Evolutionary conservation across 1,140 invertebrate genomes (phyloP).

Genomic region (Macrobrachium rosenbergii): DNA sequence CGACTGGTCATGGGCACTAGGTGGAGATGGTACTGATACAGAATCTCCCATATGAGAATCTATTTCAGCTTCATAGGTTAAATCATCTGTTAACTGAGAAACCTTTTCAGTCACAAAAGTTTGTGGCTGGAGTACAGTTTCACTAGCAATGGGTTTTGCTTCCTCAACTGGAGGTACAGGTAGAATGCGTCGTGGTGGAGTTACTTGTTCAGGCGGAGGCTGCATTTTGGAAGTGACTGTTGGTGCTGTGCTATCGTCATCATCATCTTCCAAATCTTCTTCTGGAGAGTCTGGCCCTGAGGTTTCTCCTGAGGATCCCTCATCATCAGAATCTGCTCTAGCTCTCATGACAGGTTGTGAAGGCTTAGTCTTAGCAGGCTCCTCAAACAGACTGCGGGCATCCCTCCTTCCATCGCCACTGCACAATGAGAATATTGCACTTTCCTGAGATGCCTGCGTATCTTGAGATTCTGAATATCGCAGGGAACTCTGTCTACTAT

Average conservation of each 20-base stretch:
- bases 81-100: conserved; percentile 24
- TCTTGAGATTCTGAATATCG: conserved; percentile 64
- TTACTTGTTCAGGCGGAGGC: not conserved
- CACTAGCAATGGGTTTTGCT: not conserved
- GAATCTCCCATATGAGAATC: not conserved
- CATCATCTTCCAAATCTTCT: conserved; percentile 78
- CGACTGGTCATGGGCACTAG: too few species aligned
- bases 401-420: conserved; percentile 34
- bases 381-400: conserved; percentile 35
- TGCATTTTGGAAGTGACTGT: not conserved
- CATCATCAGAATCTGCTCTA: conserved; percentile 68
- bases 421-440: conserved; percentile 35
- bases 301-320: conserved; percentile 83
- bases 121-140: not conserved
- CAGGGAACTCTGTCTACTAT: conserved; percentile 67
- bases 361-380: conserved; percentile 38
- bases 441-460: conserved; percentile 43
- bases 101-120: not conserved
- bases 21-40: too few species aligned
- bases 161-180: conserved; percentile 34
- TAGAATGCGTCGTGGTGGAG: conserved; percentile 1
- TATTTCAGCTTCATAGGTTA: conserved; percentile 31
- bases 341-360: conserved; percentile 39
- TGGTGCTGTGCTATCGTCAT: conserved; percentile 73
- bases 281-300: conserved; percentile 87